Percentiles rank a stretch among this genome's conserved stretches.
Conservation (phyloP, 2,113 vertebrate species). For the Misgurnus mizolepis region DNA sequence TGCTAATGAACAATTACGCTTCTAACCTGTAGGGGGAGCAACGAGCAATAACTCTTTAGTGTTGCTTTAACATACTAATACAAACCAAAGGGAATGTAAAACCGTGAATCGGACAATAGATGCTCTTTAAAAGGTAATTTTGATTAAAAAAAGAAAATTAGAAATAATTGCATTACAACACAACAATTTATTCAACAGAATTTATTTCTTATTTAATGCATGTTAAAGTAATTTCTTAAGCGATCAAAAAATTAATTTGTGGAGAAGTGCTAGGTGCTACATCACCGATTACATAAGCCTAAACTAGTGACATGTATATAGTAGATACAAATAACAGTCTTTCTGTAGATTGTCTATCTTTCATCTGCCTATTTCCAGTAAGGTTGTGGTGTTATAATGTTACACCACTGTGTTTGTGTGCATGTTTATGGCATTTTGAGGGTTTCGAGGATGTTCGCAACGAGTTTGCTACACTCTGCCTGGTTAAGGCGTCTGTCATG, state of each 20-base stretch:
- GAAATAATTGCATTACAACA: neutral
- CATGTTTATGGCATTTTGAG: neutral
- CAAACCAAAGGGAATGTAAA: too few species aligned
- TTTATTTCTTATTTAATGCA: neutral
- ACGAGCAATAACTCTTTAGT: too few species aligned
- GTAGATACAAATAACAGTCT: neutral
- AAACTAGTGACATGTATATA: neutral
- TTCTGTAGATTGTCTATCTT: too few species aligned
- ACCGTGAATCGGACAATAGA: too few species aligned
- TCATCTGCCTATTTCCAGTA: too few species aligned
- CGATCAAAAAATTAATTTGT: neutral
- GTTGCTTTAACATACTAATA: too few species aligned
- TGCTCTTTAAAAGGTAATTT: too few species aligned
- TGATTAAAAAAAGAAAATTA: too few species aligned
- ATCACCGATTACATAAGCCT: neutral
- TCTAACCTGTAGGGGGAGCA: too few species aligned
- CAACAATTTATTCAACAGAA: neutral
- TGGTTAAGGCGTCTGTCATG: neutral
- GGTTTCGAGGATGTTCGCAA: constrained; percentile 1
- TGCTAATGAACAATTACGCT: too few species aligned
- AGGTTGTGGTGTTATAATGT: too few species aligned
- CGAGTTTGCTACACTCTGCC: constrained; percentile 27
- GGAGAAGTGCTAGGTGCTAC: neutral
- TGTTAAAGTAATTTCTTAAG: neutral
- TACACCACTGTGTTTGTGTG: neutral